Percentiles rank a stretch among this genome's conserved stretches.
phyloP scores from a whole-genome alignment of 1,140 invertebrate species.

The Rhagoletis zephyria region DNA sequence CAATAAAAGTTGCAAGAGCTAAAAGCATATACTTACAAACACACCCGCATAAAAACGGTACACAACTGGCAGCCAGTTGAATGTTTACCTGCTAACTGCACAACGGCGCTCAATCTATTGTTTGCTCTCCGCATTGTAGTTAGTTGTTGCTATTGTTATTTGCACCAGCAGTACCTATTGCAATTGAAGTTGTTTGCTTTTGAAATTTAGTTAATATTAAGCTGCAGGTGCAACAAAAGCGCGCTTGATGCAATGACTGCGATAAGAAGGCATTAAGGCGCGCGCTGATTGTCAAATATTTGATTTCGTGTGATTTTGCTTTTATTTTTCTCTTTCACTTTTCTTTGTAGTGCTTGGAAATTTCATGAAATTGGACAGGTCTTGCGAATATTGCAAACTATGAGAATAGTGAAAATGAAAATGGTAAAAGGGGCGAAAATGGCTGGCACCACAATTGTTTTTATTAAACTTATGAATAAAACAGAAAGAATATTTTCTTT shows the following conservation, averaged over 20 bases:
- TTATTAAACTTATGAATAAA: too few relatives aligned
- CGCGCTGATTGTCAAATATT: constrained; percentile 12
- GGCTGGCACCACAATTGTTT: too few relatives aligned
- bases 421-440: too few relatives aligned
- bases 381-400: too few relatives aligned
- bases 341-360: too few relatives aligned
- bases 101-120: neutral
- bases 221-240: neutral
- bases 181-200: neutral
- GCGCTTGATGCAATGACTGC: neutral
- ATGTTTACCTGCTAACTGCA: neutral
- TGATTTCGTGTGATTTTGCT: neutral
- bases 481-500: too few relatives aligned
- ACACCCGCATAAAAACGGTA: neutral
- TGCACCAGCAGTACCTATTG: neutral
- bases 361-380: too few relatives aligned
- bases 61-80: neutral
- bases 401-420: too few relatives aligned
- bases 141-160: neutral
- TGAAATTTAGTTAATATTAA: constrained; percentile 20
- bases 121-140: neutral
- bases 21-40: neutral
- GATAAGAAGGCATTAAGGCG: neutral
- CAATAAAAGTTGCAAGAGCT: neutral
- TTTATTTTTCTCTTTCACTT: neutral